Percentiles rank a stretch among this genome's conserved stretches.
Conservation (phyloP, 2,797 vertebrate genomes). For the Corythornis leucogaster region DNA sequence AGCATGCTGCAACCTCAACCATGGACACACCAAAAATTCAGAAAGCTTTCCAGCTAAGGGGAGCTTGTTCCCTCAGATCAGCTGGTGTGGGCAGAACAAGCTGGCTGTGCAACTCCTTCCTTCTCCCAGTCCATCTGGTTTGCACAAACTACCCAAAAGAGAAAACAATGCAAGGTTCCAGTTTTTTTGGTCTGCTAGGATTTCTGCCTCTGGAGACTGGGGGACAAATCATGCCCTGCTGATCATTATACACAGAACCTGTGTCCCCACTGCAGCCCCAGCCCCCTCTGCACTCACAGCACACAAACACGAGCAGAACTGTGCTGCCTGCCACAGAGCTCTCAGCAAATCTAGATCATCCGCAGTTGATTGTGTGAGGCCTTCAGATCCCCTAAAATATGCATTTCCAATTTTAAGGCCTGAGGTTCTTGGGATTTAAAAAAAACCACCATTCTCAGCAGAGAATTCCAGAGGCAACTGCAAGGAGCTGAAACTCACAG, state of each 20-base stretch:
- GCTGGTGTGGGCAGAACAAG: background rate
- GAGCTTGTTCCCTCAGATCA: background rate
- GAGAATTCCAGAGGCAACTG: background rate
- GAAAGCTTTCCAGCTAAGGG: background rate
- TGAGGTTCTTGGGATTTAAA: background rate
- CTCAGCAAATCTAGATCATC: background rate
- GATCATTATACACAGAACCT: background rate
- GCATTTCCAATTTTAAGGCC: background rate
- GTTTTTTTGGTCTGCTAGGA: rapidly evolving
- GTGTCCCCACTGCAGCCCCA: background rate
- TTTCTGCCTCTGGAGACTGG: rapidly evolving
- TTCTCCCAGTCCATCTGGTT: background rate
- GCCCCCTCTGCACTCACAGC: no score
- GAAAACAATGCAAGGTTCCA: background rate
- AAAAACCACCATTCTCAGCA: background rate
- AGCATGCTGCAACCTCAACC: background rate
- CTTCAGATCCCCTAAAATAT: background rate
- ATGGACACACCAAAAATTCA: background rate
- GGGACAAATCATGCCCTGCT: background rate
- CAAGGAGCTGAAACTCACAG: background rate
- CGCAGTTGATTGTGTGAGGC: background rate
- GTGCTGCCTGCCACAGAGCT: background rate
- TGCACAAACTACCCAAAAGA: background rate
- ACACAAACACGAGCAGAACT: background rate
- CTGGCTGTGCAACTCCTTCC: background rate